phyloP scores from a whole-genome alignment of 2,888 invertebrate genomes.

The Spodoptera picta region DNA sequence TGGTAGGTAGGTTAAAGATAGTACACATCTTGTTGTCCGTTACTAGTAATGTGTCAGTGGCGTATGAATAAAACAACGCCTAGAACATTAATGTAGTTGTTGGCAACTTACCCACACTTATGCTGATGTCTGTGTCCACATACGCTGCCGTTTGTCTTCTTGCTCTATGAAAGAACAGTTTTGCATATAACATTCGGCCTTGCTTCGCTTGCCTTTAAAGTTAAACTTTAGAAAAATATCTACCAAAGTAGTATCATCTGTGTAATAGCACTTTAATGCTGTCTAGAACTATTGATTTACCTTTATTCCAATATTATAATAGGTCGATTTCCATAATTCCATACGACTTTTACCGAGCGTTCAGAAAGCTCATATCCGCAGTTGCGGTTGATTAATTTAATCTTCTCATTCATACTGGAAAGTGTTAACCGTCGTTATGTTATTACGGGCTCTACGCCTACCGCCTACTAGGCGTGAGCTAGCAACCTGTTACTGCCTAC shows the following conservation, averaged over 20 bases:
- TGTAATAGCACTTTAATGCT: too few relatives aligned
- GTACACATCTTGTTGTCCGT: slow-evolving; percentile 17
- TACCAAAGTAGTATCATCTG: too few relatives aligned
- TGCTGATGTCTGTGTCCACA: slow-evolving; percentile 1
- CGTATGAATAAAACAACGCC: slow-evolving; percentile 24
- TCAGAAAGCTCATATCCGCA: slow-evolving; percentile 1
- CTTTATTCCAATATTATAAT: too few relatives aligned
- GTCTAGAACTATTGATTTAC: too few relatives aligned
- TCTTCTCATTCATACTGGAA: slow-evolving; percentile 17
- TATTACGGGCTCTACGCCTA: slow-evolving; percentile 19
- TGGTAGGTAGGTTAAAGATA: slow-evolving; percentile 33
- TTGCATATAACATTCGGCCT: too few relatives aligned
- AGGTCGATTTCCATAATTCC: too few relatives aligned
- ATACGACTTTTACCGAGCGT: too few relatives aligned
- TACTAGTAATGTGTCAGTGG: slow-evolving; percentile 16
- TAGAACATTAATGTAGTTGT: slow-evolving; percentile 19
- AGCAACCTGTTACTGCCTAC: slow-evolving; percentile 51
- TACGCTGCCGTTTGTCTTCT: slow-evolving; percentile 5
- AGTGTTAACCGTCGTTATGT: slow-evolving; percentile 29
- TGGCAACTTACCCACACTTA: slow-evolving; percentile 21
- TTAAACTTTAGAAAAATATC: too few relatives aligned
- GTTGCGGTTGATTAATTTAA: slow-evolving; percentile 2
- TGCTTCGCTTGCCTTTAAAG: too few relatives aligned
- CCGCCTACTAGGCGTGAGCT: slow-evolving; percentile 35
- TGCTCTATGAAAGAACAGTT: slow-evolving; percentile 5